phyloP scores from a whole-genome alignment of 2,888 invertebrate genomes.

The Pollenia griseotomentosa region DNA sequence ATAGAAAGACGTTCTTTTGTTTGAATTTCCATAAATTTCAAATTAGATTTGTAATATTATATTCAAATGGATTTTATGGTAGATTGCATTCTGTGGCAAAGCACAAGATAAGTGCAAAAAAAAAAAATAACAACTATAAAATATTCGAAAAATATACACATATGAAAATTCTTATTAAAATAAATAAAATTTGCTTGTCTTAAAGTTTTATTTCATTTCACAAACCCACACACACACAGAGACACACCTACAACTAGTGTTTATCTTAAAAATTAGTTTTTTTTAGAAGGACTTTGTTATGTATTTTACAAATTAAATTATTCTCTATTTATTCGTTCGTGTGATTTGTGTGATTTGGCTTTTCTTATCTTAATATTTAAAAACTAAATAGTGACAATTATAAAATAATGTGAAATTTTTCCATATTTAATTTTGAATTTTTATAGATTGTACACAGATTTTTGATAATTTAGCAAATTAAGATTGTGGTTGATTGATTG shows the following conservation, averaged over 20 bases:
- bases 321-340: neutral
- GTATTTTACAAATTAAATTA: slow-evolving; percentile 62
- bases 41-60: slow-evolving; percentile 73
- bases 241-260: slow-evolving; percentile 1
- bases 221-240: neutral
- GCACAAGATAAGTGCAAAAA: neutral
- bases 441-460: neutral
- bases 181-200: slow-evolving; percentile 41
- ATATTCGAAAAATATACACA: no score
- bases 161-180: neutral
- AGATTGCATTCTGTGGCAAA: slow-evolving; percentile 66
- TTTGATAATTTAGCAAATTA: neutral
- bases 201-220: slow-evolving; percentile 27
- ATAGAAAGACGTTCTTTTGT: slow-evolving; percentile 63
- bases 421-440: slow-evolving; percentile 6
- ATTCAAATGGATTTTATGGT: slow-evolving; percentile 70
- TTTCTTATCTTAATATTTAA: slow-evolving; percentile 36
- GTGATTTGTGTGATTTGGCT: slow-evolving; percentile 31
- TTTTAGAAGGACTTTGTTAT: slow-evolving; percentile 40
- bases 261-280: slow-evolving; percentile 51
- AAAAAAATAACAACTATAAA: neutral
- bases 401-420: slow-evolving; percentile 6
- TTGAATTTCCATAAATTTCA: slow-evolving; percentile 73
- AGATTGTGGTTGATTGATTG: neutral
- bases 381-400: slow-evolving; percentile 37